Percentiles rank a stretch among this genome's conserved stretches.
Evolutionary conservation across 2,797 vertebrate genomes (phyloP).

Genomic region (Sparidentex hasta): DNA sequence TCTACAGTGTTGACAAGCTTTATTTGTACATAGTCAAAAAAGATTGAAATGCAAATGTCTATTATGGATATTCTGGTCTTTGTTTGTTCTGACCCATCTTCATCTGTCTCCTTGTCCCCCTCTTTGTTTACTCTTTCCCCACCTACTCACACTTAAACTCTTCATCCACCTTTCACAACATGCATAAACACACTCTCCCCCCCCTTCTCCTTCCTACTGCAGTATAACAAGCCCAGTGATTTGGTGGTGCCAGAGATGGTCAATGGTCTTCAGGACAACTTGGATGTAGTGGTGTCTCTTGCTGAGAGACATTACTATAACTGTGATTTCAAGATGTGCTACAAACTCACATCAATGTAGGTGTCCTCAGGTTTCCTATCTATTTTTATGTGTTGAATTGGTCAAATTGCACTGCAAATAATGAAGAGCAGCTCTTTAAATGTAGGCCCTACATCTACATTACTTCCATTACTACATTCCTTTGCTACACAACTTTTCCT

Average conservation of each 20-base stretch:
- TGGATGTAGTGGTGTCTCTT: slow-evolving; percentile 97
- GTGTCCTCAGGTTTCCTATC: slow-evolving; percentile 70
- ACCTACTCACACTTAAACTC: neutral
- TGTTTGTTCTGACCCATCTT: slow-evolving; percentile 11
- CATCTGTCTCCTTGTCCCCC: neutral
- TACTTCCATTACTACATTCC: neutral
- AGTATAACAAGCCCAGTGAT: slow-evolving; percentile 97
- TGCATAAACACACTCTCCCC: neutral
- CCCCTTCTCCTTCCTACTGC: slow-evolving; percentile 11
- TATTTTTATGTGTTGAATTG: neutral
- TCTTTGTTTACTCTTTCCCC: slow-evolving; percentile 7
- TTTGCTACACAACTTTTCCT: neutral
- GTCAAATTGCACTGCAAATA: neutral
- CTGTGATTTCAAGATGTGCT: slow-evolving; percentile 99
- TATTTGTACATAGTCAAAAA: slow-evolving; percentile 27
- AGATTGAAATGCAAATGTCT: slow-evolving; percentile 35
- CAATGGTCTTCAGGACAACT: slow-evolving; percentile 95
- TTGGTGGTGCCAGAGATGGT: slow-evolving; percentile 94
- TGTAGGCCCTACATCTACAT: neutral
- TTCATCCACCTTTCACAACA: neutral
- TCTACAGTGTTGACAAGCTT: slow-evolving; percentile 1
- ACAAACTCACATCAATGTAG: slow-evolving; percentile 98
- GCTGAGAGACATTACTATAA: slow-evolving; percentile 99
- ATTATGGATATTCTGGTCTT: slow-evolving; percentile 10
- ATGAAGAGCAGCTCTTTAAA: neutral